Conservation (phyloP, 2,113 vertebrate species). For the Seriola rivoliana region DNA sequence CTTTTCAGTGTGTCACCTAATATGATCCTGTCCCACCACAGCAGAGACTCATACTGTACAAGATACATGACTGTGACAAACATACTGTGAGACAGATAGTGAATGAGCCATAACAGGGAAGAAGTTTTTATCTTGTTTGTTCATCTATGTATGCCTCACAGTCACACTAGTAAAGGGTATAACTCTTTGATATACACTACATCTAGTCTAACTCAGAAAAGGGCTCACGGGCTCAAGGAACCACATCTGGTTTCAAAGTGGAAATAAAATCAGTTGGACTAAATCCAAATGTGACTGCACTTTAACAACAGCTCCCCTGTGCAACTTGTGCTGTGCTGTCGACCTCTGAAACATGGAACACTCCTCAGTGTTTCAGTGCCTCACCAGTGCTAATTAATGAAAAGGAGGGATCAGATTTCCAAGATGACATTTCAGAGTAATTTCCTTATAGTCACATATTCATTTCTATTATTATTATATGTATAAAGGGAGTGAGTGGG, state of each 20-base stretch:
- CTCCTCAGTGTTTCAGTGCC: neutral
- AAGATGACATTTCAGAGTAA: neutral
- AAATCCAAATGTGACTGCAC: neutral
- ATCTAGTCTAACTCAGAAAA: neutral
- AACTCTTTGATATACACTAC: neutral
- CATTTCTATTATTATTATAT: neutral
- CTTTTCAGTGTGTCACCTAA: neutral
- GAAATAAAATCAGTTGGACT: neutral
- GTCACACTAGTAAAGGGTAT: neutral
- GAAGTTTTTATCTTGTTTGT: neutral
- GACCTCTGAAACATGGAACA: neutral
- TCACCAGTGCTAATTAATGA: neutral
- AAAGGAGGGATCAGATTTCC: neutral
- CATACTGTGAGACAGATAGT: neutral
- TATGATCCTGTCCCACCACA: too few species aligned
- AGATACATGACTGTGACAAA: neutral
- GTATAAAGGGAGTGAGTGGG: neutral
- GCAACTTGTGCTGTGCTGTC: neutral
- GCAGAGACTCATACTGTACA: neutral
- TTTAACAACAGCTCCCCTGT: neutral
- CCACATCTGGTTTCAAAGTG: constrained; percentile 3
- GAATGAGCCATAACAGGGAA: neutral
- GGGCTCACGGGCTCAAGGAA: neutral
- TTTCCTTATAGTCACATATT: neutral
- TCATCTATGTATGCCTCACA: neutral